Evolutionary conservation across 2,113 vertebrate genomes (phyloP).

Genomic region (Numenius arquata): DNA sequence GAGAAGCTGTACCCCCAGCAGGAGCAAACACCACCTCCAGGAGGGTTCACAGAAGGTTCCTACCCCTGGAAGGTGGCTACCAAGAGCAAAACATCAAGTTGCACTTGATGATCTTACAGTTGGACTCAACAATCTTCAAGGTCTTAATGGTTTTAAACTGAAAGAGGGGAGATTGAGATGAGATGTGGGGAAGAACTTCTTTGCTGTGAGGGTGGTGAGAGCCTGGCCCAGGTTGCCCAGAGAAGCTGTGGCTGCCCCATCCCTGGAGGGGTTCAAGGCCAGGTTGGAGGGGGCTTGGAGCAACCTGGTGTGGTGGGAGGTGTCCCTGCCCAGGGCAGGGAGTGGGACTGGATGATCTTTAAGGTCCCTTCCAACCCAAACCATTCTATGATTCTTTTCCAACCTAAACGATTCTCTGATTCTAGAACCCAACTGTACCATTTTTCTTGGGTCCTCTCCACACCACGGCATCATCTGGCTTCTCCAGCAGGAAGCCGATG

Average conservation of each 20-base stretch:
- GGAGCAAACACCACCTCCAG: background rate
- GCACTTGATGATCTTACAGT: background rate
- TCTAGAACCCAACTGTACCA: conserved; percentile 56
- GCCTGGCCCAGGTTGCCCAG: background rate
- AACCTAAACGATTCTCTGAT: background rate
- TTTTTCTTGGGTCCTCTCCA: conserved; percentile 98
- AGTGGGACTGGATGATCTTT: background rate
- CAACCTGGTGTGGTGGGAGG: background rate
- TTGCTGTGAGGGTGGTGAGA: background rate
- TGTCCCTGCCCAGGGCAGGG: background rate
- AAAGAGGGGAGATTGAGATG: background rate
- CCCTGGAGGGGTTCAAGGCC: background rate
- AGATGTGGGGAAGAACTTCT: background rate
- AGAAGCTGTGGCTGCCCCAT: background rate
- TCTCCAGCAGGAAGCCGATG: conserved; percentile 91
- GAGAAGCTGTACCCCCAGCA: background rate
- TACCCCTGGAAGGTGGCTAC: background rate
- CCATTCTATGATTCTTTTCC: background rate
- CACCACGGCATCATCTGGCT: conserved; percentile 88
- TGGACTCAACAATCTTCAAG: background rate
- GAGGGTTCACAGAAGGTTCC: background rate
- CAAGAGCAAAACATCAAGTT: background rate
- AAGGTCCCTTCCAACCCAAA: background rate
- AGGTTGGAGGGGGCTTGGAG: background rate
- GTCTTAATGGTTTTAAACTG: background rate